Conservation (phyloP, 64 coral and sea anemone species). For the Montipora foliosa region DNA sequence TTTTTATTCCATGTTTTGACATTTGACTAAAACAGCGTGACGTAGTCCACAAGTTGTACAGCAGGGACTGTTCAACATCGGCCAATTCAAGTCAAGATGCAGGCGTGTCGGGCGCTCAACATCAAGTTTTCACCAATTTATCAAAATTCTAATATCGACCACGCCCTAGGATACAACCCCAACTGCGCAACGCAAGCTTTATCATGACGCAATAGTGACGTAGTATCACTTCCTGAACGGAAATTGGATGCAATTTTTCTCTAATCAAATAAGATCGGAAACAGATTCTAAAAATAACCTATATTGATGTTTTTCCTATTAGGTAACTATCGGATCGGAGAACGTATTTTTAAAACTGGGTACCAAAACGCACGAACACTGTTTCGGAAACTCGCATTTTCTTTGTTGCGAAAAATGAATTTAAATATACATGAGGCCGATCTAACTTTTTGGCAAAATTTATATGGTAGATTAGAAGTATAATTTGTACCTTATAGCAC, state of each 20-base stretch:
- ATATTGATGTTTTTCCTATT: background rate
- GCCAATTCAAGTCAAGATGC: background rate
- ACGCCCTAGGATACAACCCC: background rate
- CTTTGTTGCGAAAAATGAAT: background rate
- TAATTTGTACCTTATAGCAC: no score
- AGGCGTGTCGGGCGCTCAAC: background rate
- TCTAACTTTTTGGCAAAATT: no score
- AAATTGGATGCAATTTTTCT: background rate
- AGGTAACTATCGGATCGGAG: background rate
- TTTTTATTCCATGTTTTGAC: no score
- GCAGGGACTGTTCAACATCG: background rate
- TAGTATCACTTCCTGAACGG: slow-evolving; percentile 12
- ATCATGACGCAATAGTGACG: slow-evolving; percentile 19
- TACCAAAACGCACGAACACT: slow-evolving; percentile 13
- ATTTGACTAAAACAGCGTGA: no score
- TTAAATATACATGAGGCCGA: no score
- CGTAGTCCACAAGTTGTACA: background rate
- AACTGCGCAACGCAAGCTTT: no score
- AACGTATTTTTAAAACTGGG: background rate
- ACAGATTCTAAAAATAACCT: background rate
- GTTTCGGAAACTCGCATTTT: slow-evolving; percentile 9
- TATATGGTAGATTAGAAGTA: no score
- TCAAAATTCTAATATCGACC: background rate
- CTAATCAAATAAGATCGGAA: background rate
- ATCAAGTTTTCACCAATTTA: background rate